These are phyloP conservation scores for Thalpophila matura DNA, from an alignment of 2,888 invertebrate genomes.

Conservation along the genomic window DNA sequence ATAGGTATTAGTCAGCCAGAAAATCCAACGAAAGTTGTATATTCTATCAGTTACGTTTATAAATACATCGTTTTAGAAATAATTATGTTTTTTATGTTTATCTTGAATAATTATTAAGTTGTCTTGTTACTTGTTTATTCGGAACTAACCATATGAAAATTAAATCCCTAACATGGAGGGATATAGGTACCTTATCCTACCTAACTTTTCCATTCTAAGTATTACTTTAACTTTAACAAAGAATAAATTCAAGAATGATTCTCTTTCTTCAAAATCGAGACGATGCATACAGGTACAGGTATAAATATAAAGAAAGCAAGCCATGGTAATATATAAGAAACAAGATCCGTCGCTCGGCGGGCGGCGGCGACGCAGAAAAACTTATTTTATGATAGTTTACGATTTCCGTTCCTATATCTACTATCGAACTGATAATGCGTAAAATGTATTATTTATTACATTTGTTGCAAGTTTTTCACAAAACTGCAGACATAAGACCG, in stretches of 20 bases:
- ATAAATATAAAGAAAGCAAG: conserved; percentile 19
- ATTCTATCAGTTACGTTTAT: too few relatives aligned
- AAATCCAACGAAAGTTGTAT: too few relatives aligned
- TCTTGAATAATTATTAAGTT: too few relatives aligned
- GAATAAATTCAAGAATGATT: neutral
- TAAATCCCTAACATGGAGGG: too few relatives aligned
- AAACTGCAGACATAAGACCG: conserved; percentile 44
- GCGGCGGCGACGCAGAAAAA: conserved; percentile 82
- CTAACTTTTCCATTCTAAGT: neutral
- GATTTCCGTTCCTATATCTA: conserved; percentile 84
- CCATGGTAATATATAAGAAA: conserved; percentile 44
- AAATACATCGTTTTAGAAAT: too few relatives aligned
- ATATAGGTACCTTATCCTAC: too few relatives aligned
- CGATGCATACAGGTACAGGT: conserved; percentile 13
- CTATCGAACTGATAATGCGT: conserved; percentile 80
- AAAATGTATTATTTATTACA: conserved; percentile 86
- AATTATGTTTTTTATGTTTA: too few relatives aligned
- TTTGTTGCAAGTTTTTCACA: conserved; percentile 77
- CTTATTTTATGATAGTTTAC: conserved; percentile 90
- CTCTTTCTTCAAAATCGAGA: neutral
- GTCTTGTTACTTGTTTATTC: too few relatives aligned
- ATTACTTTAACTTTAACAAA: neutral
- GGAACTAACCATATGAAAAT: too few relatives aligned
- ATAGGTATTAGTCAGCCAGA: too few relatives aligned
- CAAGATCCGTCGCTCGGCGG: conserved; percentile 64